phyloP scores from a whole-genome alignment of 1,140 invertebrate species.

The Cyphomyrmex costatus region DNA sequence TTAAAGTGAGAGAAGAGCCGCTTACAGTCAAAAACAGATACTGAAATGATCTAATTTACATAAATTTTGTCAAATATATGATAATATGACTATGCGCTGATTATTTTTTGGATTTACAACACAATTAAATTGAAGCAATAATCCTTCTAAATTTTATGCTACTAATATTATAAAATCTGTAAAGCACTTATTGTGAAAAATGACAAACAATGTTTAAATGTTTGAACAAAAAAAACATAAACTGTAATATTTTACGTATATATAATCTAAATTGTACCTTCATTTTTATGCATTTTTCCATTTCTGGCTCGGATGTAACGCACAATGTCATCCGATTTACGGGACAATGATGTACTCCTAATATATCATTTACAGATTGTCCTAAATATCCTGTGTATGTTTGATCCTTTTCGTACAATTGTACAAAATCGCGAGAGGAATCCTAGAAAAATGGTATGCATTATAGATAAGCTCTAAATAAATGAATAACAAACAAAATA shows the following conservation, averaged over 20 bases:
- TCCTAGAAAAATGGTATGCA: constrained; percentile 88
- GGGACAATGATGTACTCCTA: constrained; percentile 93
- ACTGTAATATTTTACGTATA: constrained; percentile 63
- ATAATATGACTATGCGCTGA: no score
- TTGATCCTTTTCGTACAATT: constrained; percentile 89
- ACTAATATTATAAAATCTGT: no score
- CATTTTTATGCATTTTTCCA: constrained; percentile 98
- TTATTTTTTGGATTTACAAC: no score
- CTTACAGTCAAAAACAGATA: no score
- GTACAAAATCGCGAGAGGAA: constrained; percentile 88
- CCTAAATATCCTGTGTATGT: constrained; percentile 89
- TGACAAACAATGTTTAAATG: constrained; percentile 28
- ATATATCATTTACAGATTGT: constrained; percentile 89
- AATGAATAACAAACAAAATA: constrained; percentile 9
- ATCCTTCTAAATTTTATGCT: no score
- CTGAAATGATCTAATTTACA: no score
- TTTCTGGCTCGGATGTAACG: constrained; percentile 96
- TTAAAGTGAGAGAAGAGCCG: not conserved
- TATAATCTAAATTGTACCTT: constrained; percentile 88
- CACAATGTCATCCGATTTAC: constrained; percentile 94
- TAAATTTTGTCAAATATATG: no score
- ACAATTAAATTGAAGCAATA: no score
- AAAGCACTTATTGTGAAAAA: no score
- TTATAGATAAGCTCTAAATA: not conserved
- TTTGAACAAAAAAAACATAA: not conserved